Evolutionary conservation across 2,113 vertebrate species (phyloP), one percentile per base, ranked within the genome.

Genomic region (Silurus asotus): DNA sequence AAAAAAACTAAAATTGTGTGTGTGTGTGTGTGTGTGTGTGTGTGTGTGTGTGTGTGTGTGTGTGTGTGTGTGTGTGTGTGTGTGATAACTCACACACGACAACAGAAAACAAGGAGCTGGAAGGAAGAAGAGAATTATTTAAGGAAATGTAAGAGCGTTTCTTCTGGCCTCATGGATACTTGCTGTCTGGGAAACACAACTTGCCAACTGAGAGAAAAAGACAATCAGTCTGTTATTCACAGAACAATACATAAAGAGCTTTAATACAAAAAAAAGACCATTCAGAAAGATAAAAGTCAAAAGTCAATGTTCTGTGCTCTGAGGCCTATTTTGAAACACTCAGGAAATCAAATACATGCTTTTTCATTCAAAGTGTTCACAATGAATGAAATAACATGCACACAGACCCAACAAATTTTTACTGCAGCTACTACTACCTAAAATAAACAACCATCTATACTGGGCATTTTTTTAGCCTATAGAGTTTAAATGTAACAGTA

Each of bases 111-210:
- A 97, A 97, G 20, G 96, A 98, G 84, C 98, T 99, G 72, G 98
- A 98, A 45, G 98, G 98, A 85, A 97, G 98, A 85, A 99, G 97
- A 55, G 97, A 97, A 88, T 99, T 99, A 37, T 94, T 98, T 98
- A 90, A 99, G 97, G 0, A 99, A 99, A 94, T 99, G 99, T 95
- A 99, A 99, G 75, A 99, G 95, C 0, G 98, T 98, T 86, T 99
- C 98, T 87, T 99, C 98, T 0, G 98, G 97, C 91, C 97, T 95
- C 95, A 99, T 94, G 90, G 97, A 97, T 89, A 99, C 96, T 67
- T 98, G 94, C 94, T 99, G 98, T 88, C 98, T 95, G 99, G 93
- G 94, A 99, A 99, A 91, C 97, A 99, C 94, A 99, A 96, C 6
- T 99, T 98, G 69, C 98, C 98, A 88, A 99, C 98, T 99, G 89